phyloP scores from a whole-genome alignment of 2,797 vertebrate species.

The Silurus lanzhouensis region DNA sequence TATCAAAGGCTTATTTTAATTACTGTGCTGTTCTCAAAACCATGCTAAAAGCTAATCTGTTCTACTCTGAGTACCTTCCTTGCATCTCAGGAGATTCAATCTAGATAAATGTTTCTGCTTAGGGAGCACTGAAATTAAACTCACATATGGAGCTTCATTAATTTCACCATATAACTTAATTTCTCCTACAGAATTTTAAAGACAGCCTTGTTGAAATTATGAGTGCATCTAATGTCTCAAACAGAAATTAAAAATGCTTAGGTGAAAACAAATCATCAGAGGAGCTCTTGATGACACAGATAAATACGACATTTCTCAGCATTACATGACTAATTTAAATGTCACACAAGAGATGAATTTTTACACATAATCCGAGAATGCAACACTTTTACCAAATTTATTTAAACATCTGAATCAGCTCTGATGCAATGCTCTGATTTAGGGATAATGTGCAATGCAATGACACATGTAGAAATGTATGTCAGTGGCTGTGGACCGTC shows the following conservation, averaged over 20 bases:
- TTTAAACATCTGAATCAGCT: constrained; percentile 54
- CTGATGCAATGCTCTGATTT: constrained; percentile 66
- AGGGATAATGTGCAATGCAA: constrained; percentile 58
- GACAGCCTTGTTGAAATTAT: constrained; percentile 14
- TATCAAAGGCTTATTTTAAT: constrained; percentile 14
- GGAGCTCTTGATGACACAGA: constrained; percentile 40
- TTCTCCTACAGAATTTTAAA: neutral
- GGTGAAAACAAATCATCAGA: constrained; percentile 30
- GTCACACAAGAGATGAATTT: constrained; percentile 45
- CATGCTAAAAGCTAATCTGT: neutral
- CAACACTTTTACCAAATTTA: constrained; percentile 44
- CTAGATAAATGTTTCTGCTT: constrained; percentile 14
- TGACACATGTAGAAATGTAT: constrained; percentile 60
- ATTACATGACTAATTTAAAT: constrained; percentile 30
- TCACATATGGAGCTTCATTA: neutral
- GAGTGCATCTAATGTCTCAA: constrained; percentile 18
- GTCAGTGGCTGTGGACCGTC: constrained; percentile 61
- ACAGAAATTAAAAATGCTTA: constrained; percentile 16
- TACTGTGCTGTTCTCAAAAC: neutral
- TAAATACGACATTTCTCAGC: constrained; percentile 26
- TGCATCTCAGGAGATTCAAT: neutral
- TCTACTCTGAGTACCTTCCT: neutral
- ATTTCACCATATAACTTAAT: neutral
- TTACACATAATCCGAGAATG: constrained; percentile 47
- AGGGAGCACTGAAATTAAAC: constrained; percentile 5